Base-by-base conservation (phyloP, 2,113 vertebrate genomes). In the Calyptomena viridis region DNA sequence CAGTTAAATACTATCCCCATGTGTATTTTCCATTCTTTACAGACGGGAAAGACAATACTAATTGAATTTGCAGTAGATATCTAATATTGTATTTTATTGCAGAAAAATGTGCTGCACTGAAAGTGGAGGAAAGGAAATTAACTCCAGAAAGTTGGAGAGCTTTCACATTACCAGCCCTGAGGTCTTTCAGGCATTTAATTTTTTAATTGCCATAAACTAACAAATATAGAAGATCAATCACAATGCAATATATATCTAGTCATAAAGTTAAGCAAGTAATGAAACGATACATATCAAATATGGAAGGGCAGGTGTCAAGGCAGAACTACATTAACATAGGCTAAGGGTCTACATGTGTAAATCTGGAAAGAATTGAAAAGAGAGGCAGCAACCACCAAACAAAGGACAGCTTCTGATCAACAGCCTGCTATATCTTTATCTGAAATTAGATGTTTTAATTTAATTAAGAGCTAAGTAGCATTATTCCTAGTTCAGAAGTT, bases 171-270 rank as follows among this genome's bases (percentile, higher is more conserved):
- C 52, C 24, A 87, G 24, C 60, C 69, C 53, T 58, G 69, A 87
- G 60, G 72, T 42, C 77, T 84, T 96, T 96, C 73, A 84, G 75
- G 40, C 58, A 93, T 81, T 97, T 96, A 71, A 88, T 82, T 97
- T 94, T 97, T 95, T 81, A 95, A 87, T 78, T 93, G 80, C 86
- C 80, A 75, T 89, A 84, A 96, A 90, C 58, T 77, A 72, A 75
- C 60, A 96, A 91, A 95, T 85, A 84, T 4, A 95, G 53, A 90
- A 83, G 88, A 95, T 71, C 20, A 60, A 92, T 96, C 64, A 73
- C 53, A 90, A 74, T 89, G 80, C 52, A 89, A 62, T 69, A 72
- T 46, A 49, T 14, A 76, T 60, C 25, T 64, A 71, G 39, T 24
- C 11, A 7, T 68, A 95, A 94, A 91, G 88, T 73, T 63, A 94